These are phyloP conservation scores for Phrynosoma platyrhinos DNA, from an alignment of 2,113 vertebrate genomes.

Conservation along the genomic window DNA sequence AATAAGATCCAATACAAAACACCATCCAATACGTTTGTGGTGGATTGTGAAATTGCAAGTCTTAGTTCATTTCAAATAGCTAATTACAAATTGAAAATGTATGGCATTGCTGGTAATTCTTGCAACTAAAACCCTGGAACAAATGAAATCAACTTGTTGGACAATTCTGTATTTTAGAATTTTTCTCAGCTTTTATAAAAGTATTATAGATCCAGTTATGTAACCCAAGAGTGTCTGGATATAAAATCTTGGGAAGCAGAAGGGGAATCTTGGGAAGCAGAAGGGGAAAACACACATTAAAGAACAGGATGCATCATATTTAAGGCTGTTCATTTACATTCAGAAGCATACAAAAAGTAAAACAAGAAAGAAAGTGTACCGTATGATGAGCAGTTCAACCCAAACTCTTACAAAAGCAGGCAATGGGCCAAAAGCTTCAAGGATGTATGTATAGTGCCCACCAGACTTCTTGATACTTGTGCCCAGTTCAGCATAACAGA, in stretches of 20 bases:
- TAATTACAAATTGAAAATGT: background rate
- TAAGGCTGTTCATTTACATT: slow-evolving; percentile 4
- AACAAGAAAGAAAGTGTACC: slow-evolving; percentile 77
- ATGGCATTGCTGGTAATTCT: accelerated
- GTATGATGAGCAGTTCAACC: slow-evolving; percentile 92
- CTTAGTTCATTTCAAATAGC: background rate
- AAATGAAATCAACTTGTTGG: background rate
- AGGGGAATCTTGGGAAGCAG: slow-evolving; percentile 2
- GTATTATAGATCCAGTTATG: background rate
- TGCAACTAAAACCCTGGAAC: background rate
- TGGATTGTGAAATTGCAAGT: background rate
- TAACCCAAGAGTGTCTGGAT: background rate
- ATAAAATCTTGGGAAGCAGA: no score
- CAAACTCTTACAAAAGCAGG: slow-evolving; percentile 93
- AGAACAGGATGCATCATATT: accelerated
- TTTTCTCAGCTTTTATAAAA: background rate
- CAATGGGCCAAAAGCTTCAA: slow-evolving; percentile 93
- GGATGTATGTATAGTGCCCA: slow-evolving; percentile 94
- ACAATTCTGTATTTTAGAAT: background rate
- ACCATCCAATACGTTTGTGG: background rate
- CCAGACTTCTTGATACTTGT: slow-evolving; percentile 96
- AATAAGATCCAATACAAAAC: background rate
- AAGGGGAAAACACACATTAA: background rate
- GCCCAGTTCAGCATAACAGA: slow-evolving; percentile 94
- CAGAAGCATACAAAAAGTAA: background rate